These are phyloP conservation scores for Oreochromis mossambicus DNA, from an alignment of 2,797 vertebrate genomes.

Conservation along the genomic window DNA sequence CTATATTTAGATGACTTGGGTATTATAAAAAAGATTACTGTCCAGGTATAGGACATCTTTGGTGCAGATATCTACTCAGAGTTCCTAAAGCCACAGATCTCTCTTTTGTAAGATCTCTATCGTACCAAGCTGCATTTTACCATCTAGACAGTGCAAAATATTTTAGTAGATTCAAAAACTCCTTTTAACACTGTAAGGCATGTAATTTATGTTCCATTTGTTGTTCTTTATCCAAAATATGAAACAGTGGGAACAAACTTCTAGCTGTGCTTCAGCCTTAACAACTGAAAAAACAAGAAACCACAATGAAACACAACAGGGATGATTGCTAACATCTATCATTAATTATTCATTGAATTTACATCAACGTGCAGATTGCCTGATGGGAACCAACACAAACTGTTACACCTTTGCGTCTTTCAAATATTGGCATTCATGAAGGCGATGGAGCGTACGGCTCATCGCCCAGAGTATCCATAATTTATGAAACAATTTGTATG, in stretches of 20 bases:
- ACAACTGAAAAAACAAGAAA: background rate
- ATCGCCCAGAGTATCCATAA: slow-evolving; percentile 28
- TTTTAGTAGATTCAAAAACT: background rate
- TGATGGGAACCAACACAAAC: slow-evolving; percentile 22
- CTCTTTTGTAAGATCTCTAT: background rate
- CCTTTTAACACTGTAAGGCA: background rate
- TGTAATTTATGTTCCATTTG: background rate
- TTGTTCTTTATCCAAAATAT: background rate
- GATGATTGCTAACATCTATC: slow-evolving; percentile 1
- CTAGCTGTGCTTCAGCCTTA: background rate
- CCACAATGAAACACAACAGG: background rate
- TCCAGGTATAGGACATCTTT: background rate
- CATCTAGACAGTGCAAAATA: background rate
- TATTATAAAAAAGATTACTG: background rate
- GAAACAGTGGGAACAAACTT: background rate
- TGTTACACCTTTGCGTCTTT: slow-evolving; percentile 24
- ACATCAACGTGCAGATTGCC: slow-evolving; percentile 9
- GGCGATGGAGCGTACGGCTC: background rate
- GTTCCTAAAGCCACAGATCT: background rate
- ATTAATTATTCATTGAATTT: slow-evolving; percentile 40
- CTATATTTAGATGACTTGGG: background rate
- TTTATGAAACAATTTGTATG: slow-evolving; percentile 36
- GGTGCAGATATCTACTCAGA: background rate
- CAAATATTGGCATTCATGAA: background rate
- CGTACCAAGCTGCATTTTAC: background rate